A percentile compares a stretch with the other conserved stretches of the same genome.
Conservation (phyloP, 2,888 invertebrate species). For the Acronicta aceris region DNA sequence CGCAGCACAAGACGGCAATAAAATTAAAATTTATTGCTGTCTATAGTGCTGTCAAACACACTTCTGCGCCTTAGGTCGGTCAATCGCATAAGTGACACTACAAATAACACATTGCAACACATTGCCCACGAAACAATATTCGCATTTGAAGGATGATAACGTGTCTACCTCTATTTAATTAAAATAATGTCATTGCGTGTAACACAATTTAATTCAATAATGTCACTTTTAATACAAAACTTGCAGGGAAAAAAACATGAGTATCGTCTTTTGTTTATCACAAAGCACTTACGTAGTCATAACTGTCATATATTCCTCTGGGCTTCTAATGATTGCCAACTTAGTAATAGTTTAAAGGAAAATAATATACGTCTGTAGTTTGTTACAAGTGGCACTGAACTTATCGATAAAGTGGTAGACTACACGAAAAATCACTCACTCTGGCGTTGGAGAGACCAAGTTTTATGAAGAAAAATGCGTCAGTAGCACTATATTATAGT, state of each 20-base stretch:
- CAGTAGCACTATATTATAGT: conserved; percentile 14
- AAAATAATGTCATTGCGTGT: too few relatives aligned
- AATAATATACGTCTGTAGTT: conserved; percentile 17
- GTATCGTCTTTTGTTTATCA: neutral
- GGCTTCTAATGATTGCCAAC: neutral
- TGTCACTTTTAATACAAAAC: neutral
- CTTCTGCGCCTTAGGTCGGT: too few relatives aligned
- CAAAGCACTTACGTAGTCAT: neutral
- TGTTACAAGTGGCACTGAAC: conserved; percentile 24
- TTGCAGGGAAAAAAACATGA: too few relatives aligned
- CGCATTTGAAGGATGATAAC: too few relatives aligned
- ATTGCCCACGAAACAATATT: too few relatives aligned
- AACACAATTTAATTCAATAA: too few relatives aligned
- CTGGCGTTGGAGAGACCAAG: conserved; percentile 50
- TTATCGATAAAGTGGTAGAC: conserved; percentile 40
- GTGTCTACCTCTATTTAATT: too few relatives aligned
- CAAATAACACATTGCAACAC: too few relatives aligned
- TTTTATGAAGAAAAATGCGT: conserved; percentile 48
- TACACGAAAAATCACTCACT: conserved; percentile 67
- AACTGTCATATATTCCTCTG: neutral
- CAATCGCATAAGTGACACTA: too few relatives aligned
- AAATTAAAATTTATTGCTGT: too few relatives aligned
- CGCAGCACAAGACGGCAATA: too few relatives aligned
- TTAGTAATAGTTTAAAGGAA: conserved; percentile 16
- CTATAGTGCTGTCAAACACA: too few relatives aligned